These are phyloP conservation scores for Oryzias sinensis DNA, from an alignment of 2,797 vertebrate genomes.

Conservation along the genomic window DNA sequence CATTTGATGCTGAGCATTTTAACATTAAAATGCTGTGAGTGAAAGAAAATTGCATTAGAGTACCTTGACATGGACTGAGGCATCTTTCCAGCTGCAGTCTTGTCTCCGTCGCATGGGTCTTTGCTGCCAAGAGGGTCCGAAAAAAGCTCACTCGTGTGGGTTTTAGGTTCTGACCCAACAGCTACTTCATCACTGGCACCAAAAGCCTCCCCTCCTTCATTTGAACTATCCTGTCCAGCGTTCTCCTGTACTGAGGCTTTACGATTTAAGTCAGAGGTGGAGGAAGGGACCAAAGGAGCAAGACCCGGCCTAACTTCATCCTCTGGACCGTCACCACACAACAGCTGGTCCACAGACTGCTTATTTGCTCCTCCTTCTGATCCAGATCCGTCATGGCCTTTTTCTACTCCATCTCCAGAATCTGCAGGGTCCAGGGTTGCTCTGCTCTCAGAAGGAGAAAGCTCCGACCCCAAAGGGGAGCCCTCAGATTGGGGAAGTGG, in stretches of 20 bases:
- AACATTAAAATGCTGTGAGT: neutral
- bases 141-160: constrained; percentile 61
- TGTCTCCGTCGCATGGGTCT: constrained; percentile 81
- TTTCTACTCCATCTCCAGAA: constrained; percentile 38
- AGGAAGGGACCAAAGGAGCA: constrained; percentile 71
- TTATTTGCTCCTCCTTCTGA: constrained; percentile 31
- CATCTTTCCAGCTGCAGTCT: constrained; percentile 72
- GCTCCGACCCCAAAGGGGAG: constrained; percentile 74
- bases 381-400: constrained; percentile 42
- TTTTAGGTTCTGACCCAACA: constrained; percentile 56
- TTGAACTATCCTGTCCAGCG: constrained; percentile 40
- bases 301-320: constrained; percentile 70
- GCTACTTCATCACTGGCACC: constrained; percentile 35
- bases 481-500: constrained; percentile 80
- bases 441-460: constrained; percentile 83
- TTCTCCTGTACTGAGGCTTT: constrained; percentile 64
- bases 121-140: constrained; percentile 74
- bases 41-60: neutral
- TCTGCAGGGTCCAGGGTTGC: constrained; percentile 78
- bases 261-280: constrained; percentile 61
- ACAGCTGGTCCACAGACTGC: constrained; percentile 77
- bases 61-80: constrained; percentile 85
- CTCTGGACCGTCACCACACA: constrained; percentile 79
- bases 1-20: neutral
- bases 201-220: constrained; percentile 55